Conservation (phyloP, 2,888 invertebrate genomes). For the Entomobrya multifasciata region DNA sequence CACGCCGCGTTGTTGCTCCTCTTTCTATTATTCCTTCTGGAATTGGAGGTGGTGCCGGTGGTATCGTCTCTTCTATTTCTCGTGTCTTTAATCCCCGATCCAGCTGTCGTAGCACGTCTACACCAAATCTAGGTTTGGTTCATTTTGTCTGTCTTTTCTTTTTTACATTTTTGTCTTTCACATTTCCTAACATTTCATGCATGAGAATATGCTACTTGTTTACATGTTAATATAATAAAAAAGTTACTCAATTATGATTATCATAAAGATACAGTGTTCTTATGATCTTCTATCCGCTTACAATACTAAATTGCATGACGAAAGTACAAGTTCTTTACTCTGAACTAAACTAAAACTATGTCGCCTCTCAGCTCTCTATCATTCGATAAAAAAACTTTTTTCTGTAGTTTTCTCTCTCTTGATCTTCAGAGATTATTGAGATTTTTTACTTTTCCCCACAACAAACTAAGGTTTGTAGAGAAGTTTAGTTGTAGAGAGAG, state of each 20-base stretch:
- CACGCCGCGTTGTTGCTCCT: conserved; percentile 73
- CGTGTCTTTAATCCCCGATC: conserved; percentile 81
- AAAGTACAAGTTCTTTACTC: background rate
- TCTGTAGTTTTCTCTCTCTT: conserved; percentile 34
- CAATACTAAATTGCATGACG: background rate
- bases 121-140: conserved; percentile 92
- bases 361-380: conserved; percentile 57
- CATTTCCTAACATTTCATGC: conserved; percentile 15
- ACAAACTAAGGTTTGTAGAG: too few species aligned
- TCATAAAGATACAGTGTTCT: conserved; percentile 24
- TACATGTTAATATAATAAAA: background rate
- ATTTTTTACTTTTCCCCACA: conserved; percentile 31
- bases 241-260: background rate
- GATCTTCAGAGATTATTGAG: conserved; percentile 62
- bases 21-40: conserved; percentile 61
- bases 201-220: conserved; percentile 29
- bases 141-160: conserved; percentile 61
- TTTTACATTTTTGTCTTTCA: conserved; percentile 24
- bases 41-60: conserved; percentile 62
- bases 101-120: conserved; percentile 87
- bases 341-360: too few species aligned
- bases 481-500: too few species aligned
- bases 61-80: conserved; percentile 65
- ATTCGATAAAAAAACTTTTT: conserved; percentile 61
- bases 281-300: conserved; percentile 11